Conservation (phyloP, 2,888 invertebrate species). For the Chloromyia formosa region DNA sequence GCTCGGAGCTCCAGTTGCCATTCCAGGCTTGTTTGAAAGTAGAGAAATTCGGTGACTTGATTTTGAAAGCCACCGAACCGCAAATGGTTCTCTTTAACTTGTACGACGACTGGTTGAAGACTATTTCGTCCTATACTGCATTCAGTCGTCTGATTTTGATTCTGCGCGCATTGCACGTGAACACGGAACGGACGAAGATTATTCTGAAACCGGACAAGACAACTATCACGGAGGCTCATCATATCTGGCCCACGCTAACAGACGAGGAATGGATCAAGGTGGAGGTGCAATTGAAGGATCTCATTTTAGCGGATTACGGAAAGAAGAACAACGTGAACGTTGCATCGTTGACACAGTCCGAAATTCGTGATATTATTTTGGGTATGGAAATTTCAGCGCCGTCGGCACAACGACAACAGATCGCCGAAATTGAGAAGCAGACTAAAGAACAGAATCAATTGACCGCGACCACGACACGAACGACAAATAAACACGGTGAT, state of each 20-base stretch:
- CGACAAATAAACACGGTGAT: slow-evolving; percentile 99
- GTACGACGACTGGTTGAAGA: slow-evolving; percentile 99
- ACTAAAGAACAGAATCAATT: slow-evolving; percentile 98
- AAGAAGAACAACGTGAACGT: slow-evolving; percentile 99
- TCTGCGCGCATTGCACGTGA: slow-evolving; percentile 95
- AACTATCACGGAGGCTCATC: slow-evolving; percentile 98
- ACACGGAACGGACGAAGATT: slow-evolving; percentile 98
- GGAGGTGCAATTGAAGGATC: slow-evolving; percentile 96
- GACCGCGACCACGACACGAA: slow-evolving; percentile 97
- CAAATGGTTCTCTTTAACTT: slow-evolving; percentile 99
- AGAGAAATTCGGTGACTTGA: slow-evolving; percentile 99
- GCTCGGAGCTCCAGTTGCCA: slow-evolving; percentile 96
- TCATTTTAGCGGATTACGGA: slow-evolving; percentile 98
- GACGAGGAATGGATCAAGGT: slow-evolving; percentile 99
- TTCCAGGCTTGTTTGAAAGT: slow-evolving; percentile 99
- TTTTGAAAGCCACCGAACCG: slow-evolving; percentile 98
- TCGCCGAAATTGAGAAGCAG: slow-evolving; percentile 99
- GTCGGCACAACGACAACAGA: slow-evolving; percentile 98
- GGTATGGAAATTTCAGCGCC: slow-evolving; percentile 99
- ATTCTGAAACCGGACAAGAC: slow-evolving; percentile 99
- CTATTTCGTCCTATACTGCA: slow-evolving; percentile 98
- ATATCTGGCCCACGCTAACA: slow-evolving; percentile 97
- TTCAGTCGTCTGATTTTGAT: slow-evolving; percentile 98
- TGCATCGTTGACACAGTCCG: slow-evolving; percentile 97
- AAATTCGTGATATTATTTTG: slow-evolving; percentile 98